Evolutionary conservation across 1,140 invertebrate genomes (phyloP), one percentile per base, ranked within the genome.

Genomic region (Caenorhabditis briggsae): DNA sequence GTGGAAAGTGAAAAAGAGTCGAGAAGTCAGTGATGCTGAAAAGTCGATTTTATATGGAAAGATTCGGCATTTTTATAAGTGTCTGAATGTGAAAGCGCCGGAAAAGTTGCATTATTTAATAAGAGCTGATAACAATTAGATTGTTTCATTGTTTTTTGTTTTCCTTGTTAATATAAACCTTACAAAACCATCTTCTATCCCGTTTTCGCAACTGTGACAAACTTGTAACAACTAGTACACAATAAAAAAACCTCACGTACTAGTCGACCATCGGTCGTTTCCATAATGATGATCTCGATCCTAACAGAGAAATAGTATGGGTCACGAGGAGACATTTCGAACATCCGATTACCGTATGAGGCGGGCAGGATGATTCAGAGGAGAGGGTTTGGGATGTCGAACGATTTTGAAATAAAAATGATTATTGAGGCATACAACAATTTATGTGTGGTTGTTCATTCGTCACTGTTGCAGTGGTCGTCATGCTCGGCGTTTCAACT

Each of bases 371-470:
- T 78, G 70, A 78, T 78, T 50, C 33, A 48, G 43, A 70, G 14
- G 8, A 16, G 25, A 33, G n/a, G 61, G 5, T 46, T 14, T 41
- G 11, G 46, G 53, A 20, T 20, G 59, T 23, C 23, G 59, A 20
- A 20, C 20, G 23, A 50, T 23, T 33, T 78, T 41, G 70, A 48
- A 78, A 78, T 50, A 78, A 78, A 50, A 78, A 78, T 78, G 53
- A 78, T 78, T 46, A n/a, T 78, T 9, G 46, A 5, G 46, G 53
- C 33, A 78, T 78, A 78, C 70, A 50, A 78, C 50, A 50, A 78
- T 78, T 53, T 78, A 78, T 78, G 70, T 78, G 70, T 78, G 70
- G 70, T 78, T 78, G 70, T 78, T 78, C 70, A 78, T n/a, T 78
- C n/a, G 70, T 78, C 46, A 78, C 70, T 46, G 70, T 78, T 78